Conservation (phyloP, 2,797 vertebrate species). For the Tokudaia muenninki region DNA sequence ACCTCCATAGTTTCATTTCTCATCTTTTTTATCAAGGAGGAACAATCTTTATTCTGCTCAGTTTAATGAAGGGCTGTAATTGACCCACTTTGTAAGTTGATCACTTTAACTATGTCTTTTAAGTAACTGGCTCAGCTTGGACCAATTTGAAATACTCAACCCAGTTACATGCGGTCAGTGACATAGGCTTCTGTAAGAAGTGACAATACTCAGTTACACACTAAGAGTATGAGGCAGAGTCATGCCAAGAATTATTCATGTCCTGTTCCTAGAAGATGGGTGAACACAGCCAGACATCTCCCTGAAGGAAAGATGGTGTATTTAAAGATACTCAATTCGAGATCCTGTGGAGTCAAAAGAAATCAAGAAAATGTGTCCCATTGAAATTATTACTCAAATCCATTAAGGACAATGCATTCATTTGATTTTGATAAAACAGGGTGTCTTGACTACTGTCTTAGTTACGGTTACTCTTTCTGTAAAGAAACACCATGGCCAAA, state of each 20-base stretch:
- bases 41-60: not conserved
- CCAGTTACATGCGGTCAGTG: not conserved
- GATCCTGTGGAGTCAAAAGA: not conserved
- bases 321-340: slow-evolving; percentile 29
- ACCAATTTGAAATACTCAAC: not conserved
- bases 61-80: not conserved
- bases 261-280: not conserved
- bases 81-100: not conserved
- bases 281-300: not conserved
- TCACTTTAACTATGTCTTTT: not conserved
- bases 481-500: not conserved
- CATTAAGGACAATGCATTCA: not conserved
- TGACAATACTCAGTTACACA: not conserved
- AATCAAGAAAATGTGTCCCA: not conserved
- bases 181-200: not conserved
- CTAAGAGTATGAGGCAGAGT: not conserved
- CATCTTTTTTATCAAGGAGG: not conserved
- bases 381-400: not conserved
- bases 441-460: not conserved
- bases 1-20: not conserved
- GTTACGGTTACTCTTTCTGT: not conserved
- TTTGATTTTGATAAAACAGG: not conserved
- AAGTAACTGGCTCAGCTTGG: not conserved
- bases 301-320: not conserved
- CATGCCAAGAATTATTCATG: not conserved